phyloP scores from a whole-genome alignment of 2,888 invertebrate genomes.

The Hipparchia semele region DNA sequence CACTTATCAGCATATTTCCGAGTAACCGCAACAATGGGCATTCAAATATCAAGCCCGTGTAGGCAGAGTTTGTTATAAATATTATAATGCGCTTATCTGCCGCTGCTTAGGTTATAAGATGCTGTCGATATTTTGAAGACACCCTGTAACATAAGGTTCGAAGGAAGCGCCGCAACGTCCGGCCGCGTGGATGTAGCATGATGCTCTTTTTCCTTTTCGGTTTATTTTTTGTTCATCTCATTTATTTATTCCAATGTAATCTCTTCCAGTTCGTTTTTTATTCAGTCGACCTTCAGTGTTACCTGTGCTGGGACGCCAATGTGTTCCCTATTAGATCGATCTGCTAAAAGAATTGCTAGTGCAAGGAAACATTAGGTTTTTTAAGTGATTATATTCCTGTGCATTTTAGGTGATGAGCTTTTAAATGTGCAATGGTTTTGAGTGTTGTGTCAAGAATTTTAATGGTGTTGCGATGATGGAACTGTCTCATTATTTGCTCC shows the following conservation, averaged over 20 bases:
- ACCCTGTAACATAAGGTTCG: conserved; percentile 72
- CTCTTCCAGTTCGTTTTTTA: conserved; percentile 83
- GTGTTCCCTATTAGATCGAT: conserved; percentile 59
- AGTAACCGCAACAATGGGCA: conserved; percentile 46
- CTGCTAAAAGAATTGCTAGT: conserved; percentile 47
- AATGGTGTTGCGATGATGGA: conserved; percentile 71
- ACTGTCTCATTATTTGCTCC: conserved; percentile 71
- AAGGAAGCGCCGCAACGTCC: conserved; percentile 83
- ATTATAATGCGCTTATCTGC: not conserved
- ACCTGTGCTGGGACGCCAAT: conserved; percentile 79
- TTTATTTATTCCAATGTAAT: conserved; percentile 84
- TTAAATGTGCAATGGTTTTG: conserved; percentile 33
- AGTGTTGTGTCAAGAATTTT: conserved; percentile 33
- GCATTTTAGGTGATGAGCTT: conserved; percentile 16
- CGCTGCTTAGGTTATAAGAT: conserved; percentile 6
- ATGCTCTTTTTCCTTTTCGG: conserved; percentile 77
- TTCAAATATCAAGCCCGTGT: conserved; percentile 31
- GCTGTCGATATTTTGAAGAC: conserved; percentile 36
- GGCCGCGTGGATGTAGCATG: conserved; percentile 82
- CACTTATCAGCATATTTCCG: conserved; percentile 54
- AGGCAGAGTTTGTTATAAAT: conserved; percentile 19
- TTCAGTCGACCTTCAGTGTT: conserved; percentile 83
- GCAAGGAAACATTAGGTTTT: not conserved
- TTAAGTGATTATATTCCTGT: conserved; percentile 3
- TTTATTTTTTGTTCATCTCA: conserved; percentile 83